phyloP scores from a whole-genome alignment of 2,888 invertebrate genomes.

The Epinotia ramella region DNA sequence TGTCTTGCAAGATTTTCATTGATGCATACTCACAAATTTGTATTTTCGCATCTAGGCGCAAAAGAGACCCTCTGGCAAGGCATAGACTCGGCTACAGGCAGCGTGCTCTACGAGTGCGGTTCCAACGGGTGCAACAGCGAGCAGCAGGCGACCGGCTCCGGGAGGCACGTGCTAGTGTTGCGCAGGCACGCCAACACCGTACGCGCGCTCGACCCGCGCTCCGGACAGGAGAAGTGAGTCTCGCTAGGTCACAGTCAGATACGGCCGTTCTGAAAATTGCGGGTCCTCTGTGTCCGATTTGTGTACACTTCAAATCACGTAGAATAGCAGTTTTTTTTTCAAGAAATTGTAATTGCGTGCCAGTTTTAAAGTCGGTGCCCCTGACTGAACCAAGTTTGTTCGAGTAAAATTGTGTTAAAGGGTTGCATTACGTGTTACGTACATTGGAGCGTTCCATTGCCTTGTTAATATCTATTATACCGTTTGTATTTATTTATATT shows the following conservation, averaged over 20 bases:
- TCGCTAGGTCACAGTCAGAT: slow-evolving; percentile 59
- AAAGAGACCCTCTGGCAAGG: slow-evolving; percentile 95
- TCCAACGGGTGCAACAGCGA: slow-evolving; percentile 90
- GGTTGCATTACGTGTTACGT: too few relatives aligned
- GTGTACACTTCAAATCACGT: too few relatives aligned
- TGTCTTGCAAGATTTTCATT: not conserved
- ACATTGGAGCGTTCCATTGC: too few relatives aligned
- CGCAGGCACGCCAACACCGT: slow-evolving; percentile 94
- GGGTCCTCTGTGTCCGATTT: too few relatives aligned
- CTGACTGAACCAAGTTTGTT: too few relatives aligned
- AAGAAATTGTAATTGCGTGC: too few relatives aligned
- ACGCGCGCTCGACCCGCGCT: slow-evolving; percentile 94
- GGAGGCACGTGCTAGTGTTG: slow-evolving; percentile 88
- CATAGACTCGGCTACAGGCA: slow-evolving; percentile 90
- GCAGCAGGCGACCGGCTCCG: slow-evolving; percentile 77
- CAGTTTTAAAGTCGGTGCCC: too few relatives aligned
- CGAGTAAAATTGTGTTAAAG: too few relatives aligned
- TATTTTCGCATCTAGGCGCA: slow-evolving; percentile 84
- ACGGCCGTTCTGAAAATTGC: slow-evolving; percentile 52
- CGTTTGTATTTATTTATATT: too few relatives aligned
- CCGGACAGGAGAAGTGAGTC: slow-evolving; percentile 92
- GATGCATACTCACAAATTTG: not conserved
- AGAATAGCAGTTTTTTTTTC: too few relatives aligned
- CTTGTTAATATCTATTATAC: too few relatives aligned
- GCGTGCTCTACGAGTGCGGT: slow-evolving; percentile 91